Base-by-base conservation (phyloP, 2,888 invertebrate species). In the Molanna angustata region DNA sequence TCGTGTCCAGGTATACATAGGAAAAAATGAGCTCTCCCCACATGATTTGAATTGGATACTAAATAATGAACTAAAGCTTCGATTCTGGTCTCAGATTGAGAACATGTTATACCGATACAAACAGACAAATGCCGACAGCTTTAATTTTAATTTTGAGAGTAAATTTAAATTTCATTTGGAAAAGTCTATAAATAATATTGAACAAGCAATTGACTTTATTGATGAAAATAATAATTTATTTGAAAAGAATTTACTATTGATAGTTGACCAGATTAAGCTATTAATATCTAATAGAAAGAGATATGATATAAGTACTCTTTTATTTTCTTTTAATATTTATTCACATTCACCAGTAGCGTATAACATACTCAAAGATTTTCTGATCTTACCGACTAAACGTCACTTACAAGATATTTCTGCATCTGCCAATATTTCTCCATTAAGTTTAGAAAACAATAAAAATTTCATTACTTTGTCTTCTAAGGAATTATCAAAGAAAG, bases 301-400 rank as follows among this genome's bases (percentile, higher is more conserved):
- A 11, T 35, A 35, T 13, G 13, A 35, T 35, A 6, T 13, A 4
- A 4, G 9, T 13, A 35, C 35, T 11, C 6, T 35, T 4, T 13
- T 35, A 9, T 35, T 35, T 35, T 6, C 35, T 11, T 35, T 35
- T 35, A 35, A 6, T 11, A n/a, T 35, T 11, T 35, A 35, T n/a
- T 35, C 35, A 35, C 35, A 35, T 35, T 35, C 35, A 4, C 9
- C 35, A n/a, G 6, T 35, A n/a, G 35, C 35, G 13, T 35, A 35
- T n/a, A 35, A n/a, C 13, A 11, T 35, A 13, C 4, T 35, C 4
- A 35, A 14, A 35, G 35, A 35, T 35, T 35, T 35, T 35, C 14
- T 27, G 6, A 11, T 27, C 11, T 27, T 27, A 27, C 27, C 27
- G 7, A 27, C 27, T 27, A 27, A 27, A 27, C 27, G 27, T 6